A percentile compares a stretch with the other conserved stretches of the same genome.
Conservation (phyloP, 1,140 invertebrate species). For the Drosophila nigrodunni region DNA sequence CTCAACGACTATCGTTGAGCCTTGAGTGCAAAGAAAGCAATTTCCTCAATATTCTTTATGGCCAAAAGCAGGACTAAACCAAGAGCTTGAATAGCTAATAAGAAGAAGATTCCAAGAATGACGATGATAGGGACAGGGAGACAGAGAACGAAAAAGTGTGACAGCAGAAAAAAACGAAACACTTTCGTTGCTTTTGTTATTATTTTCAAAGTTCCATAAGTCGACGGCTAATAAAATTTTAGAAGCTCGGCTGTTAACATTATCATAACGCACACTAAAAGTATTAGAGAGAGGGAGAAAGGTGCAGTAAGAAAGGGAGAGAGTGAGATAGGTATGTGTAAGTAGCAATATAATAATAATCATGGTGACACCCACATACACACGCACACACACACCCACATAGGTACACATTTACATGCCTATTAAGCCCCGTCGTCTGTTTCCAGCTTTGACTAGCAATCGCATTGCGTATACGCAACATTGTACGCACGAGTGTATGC, state of each 20-base stretch:
- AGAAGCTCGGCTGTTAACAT: constrained; percentile 79
- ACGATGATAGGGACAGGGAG: neutral
- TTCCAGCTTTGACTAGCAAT: constrained; percentile 63
- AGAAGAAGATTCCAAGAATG: neutral
- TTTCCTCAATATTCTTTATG: constrained; percentile 80
- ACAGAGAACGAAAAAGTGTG: constrained; percentile 1
- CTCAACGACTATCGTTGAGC: constrained; percentile 38
- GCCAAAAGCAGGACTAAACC: constrained; percentile 18
- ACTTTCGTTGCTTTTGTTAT: constrained; percentile 68
- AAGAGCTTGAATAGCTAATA: constrained; percentile 4
- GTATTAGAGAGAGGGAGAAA: neutral
- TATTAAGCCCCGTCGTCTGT: constrained; percentile 66
- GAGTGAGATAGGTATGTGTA: constrained; percentile 8
- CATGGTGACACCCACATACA: constrained; percentile 51
- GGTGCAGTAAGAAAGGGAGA: constrained; percentile 17
- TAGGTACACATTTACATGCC: constrained; percentile 64
- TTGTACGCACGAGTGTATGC: constrained; percentile 54
- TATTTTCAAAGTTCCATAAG: constrained; percentile 80
- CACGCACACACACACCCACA: constrained; percentile 18
- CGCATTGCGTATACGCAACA: constrained; percentile 66
- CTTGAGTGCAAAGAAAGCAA: constrained; percentile 79
- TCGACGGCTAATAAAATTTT: constrained; percentile 77
- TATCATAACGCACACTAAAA: constrained; percentile 69
- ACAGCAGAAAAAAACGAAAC: constrained; percentile 9
- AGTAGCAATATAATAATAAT: constrained; percentile 73